Percentiles rank a stretch among this genome's conserved stretches.
These are phyloP conservation scores for Stramonita haemastoma DNA, from an alignment of 2,888 invertebrate genomes.

Conservation along the genomic window DNA sequence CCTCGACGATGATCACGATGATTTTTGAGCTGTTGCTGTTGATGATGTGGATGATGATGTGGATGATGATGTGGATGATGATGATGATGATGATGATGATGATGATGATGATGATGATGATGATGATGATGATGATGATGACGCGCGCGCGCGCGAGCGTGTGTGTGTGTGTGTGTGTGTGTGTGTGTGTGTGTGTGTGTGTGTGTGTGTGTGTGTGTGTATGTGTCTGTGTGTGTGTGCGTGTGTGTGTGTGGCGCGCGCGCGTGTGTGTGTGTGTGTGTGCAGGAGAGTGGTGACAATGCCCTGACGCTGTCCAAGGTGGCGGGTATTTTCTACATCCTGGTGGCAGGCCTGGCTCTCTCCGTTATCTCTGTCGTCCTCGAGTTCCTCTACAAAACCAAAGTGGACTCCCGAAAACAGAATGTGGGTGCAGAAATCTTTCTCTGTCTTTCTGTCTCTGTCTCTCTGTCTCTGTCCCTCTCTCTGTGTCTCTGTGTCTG, in stretches of 20 bases:
- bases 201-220: too few species aligned
- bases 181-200: too few species aligned
- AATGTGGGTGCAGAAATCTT: conserved; percentile 60
- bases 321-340: conserved; percentile 98
- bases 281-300: conserved; percentile 81
- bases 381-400: conserved; percentile 93
- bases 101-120: neutral
- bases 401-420: conserved; percentile 73
- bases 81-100: too few species aligned
- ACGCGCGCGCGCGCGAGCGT: neutral
- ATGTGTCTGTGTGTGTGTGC: too few species aligned
- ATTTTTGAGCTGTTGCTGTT: too few species aligned
- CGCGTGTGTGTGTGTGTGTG: neutral
- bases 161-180: too few species aligned
- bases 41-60: too few species aligned
- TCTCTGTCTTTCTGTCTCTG: neutral
- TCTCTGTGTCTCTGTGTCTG: neutral
- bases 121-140: neutral
- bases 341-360: conserved; percentile 93
- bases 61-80: too few species aligned
- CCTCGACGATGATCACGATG: too few species aligned
- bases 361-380: conserved; percentile 94
- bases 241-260: too few species aligned
- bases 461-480: neutral
- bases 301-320: conserved; percentile 96